These are phyloP conservation scores for Burhinus oedicnemus DNA, from an alignment of 2,113 vertebrate genomes.

Conservation along the genomic window DNA sequence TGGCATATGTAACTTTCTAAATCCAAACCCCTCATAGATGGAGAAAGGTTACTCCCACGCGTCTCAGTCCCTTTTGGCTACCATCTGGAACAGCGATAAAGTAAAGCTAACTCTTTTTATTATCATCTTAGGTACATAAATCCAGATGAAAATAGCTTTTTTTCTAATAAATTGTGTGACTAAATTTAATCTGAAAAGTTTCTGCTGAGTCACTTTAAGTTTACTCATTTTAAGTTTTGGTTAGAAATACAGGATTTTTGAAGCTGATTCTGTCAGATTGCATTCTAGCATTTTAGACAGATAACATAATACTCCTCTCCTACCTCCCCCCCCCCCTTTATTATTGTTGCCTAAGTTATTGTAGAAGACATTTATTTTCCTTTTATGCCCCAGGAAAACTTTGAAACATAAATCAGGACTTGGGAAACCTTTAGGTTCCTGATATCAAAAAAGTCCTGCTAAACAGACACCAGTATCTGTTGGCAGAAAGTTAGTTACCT, in stretches of 20 bases:
- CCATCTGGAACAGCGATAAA: slow-evolving; percentile 39
- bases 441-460: neutral
- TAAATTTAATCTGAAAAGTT: slow-evolving; percentile 2
- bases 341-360: neutral
- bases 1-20: neutral
- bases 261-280: neutral
- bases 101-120: neutral
- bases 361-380: neutral
- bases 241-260: neutral
- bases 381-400: neutral
- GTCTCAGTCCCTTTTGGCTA: neutral
- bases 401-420: neutral
- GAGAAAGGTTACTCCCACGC: neutral
- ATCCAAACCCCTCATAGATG: neutral
- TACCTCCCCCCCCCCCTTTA: accelerated
- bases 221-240: neutral
- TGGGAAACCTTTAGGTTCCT: neutral
- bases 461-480: neutral
- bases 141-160: neutral
- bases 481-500: neutral
- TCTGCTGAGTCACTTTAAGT: neutral
- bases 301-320: neutral
- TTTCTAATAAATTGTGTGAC: neutral
- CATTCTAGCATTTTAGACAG: neutral
- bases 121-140: neutral